phyloP scores from a whole-genome alignment of 2,113 vertebrate species.

The Galeopterus variegatus region DNA sequence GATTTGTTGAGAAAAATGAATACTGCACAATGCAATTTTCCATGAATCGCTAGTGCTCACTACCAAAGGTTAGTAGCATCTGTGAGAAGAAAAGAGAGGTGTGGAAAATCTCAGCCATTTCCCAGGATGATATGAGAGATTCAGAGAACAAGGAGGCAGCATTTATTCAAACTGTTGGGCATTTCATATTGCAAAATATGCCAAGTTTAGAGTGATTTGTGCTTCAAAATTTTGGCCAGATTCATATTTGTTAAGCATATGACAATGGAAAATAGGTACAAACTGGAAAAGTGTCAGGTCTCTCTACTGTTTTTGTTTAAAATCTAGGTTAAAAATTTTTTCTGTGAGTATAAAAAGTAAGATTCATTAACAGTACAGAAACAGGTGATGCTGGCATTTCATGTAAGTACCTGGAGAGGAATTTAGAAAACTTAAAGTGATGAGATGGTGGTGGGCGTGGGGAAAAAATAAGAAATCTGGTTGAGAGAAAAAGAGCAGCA shows the following conservation, averaged over 20 bases:
- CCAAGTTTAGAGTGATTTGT: neutral
- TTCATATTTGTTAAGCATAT: neutral
- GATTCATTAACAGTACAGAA: constrained; percentile 22
- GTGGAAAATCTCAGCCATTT: neutral
- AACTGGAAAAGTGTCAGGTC: neutral
- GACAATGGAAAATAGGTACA: neutral
- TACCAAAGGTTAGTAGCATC: neutral
- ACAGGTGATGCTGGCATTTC: constrained; percentile 19
- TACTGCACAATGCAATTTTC: neutral
- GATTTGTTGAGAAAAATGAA: constrained; percentile 2
- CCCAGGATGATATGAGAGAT: neutral
- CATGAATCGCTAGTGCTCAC: neutral
- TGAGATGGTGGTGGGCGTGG: neutral
- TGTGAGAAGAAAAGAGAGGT: neutral
- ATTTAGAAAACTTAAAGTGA: neutral
- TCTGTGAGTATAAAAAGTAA: constrained; percentile 54
- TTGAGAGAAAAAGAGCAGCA: neutral
- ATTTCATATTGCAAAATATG: neutral
- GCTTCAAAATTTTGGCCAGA: constrained; percentile 39
- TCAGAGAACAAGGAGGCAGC: neutral
- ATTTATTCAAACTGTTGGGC: neutral
- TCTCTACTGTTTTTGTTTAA: constrained; percentile 42
- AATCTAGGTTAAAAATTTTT: constrained; percentile 56
- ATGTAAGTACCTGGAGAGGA: neutral
- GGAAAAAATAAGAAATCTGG: neutral